Conservation (phyloP, 2,797 vertebrate species). For the Lagodon rhomboides region DNA sequence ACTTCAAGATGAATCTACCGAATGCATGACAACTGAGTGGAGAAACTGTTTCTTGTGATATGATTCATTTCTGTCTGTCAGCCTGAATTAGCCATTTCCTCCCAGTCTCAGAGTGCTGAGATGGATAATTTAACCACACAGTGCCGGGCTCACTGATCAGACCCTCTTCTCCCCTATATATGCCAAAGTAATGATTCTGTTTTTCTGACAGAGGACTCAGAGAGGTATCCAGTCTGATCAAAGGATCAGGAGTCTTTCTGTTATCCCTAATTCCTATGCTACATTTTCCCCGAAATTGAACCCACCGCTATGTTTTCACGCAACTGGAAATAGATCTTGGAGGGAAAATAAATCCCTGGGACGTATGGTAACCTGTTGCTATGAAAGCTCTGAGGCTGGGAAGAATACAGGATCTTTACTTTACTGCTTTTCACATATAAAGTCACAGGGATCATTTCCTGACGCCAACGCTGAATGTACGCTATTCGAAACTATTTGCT, state of each 20-base stretch:
- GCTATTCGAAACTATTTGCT: slow-evolving; percentile 34
- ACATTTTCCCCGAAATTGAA: slow-evolving; percentile 3
- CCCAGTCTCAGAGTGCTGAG: slow-evolving; percentile 18
- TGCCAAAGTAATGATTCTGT: slow-evolving; percentile 60
- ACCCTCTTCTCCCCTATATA: slow-evolving; percentile 7
- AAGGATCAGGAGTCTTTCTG: slow-evolving; percentile 22
- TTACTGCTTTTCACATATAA: slow-evolving; percentile 9
- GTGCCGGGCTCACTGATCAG: slow-evolving; percentile 49
- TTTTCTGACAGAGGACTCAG: slow-evolving; percentile 34
- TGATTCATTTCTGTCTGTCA: slow-evolving; percentile 13
- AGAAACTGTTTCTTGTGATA: slow-evolving; percentile 5
- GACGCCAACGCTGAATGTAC: slow-evolving; percentile 58
- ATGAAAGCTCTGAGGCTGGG: slow-evolving; percentile 3
- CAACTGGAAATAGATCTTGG: background rate
- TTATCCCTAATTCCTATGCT: slow-evolving; percentile 11
- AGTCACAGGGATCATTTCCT: slow-evolving; percentile 14
- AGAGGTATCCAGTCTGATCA: slow-evolving; percentile 37
- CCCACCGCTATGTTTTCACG: background rate
- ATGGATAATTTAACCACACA: slow-evolving; percentile 29
- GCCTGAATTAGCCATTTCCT: slow-evolving; percentile 17
- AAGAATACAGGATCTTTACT: slow-evolving; percentile 9
- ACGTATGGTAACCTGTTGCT: slow-evolving; percentile 3
- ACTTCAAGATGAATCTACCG: background rate
- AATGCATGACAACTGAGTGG: slow-evolving; percentile 24
- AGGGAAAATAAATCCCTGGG: slow-evolving; percentile 6